Evolutionary conservation across 2,797 vertebrate species (phyloP), one percentile per base, ranked within the genome.

Genomic region (Malurus leucopterus): DNA sequence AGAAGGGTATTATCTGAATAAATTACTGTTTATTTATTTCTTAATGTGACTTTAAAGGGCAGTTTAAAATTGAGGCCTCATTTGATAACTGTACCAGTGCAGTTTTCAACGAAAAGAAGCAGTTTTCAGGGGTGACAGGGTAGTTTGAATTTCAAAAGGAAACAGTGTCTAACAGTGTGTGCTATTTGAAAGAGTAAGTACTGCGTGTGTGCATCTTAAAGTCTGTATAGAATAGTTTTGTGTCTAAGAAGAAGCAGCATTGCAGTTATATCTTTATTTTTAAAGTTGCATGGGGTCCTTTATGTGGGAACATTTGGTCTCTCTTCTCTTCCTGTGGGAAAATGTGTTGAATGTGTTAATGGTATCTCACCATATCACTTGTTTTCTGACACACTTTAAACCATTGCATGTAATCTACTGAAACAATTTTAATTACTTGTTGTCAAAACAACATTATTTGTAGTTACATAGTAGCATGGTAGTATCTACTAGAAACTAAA

Each of bases 121-220:
- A 7, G 26, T 47, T 89, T 92, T 62, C 44, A 47, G 19, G 32
- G 26, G 3, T 80, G 17, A 29, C 27, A 62, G 11, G 1, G 21
- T 1, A 61, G 9, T 55, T 8, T 57, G 43, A 83, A 30, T 82
- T 91, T 65, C 44, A 65, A 51, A 65, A 77, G 29, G 29, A 77
- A 70, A 38, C 14, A 4, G 15, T 20, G 3, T 69, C 21, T 41
- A 53, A 30, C 13, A 22, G 10, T 2, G 0, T 59, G 19, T 67
- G 27, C 32, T 77, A 1, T 70, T 77, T 58, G 82, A 54, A 88
- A 63, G 47, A 76, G 10, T 12, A 67, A 29, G 36, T 86, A 27
- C 12, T 61, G 23, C 0, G 0, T 54, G 27, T 0, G 0, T 54
- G 24, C 13, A 17, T 76, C 27, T 70, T 76, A 32, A 44, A 74